A percentile compares a stretch with the other conserved stretches of the same genome.
Evolutionary conservation across 2,113 vertebrate genomes (phyloP).

Genomic region (Hyperoodon ampullatus): DNA sequence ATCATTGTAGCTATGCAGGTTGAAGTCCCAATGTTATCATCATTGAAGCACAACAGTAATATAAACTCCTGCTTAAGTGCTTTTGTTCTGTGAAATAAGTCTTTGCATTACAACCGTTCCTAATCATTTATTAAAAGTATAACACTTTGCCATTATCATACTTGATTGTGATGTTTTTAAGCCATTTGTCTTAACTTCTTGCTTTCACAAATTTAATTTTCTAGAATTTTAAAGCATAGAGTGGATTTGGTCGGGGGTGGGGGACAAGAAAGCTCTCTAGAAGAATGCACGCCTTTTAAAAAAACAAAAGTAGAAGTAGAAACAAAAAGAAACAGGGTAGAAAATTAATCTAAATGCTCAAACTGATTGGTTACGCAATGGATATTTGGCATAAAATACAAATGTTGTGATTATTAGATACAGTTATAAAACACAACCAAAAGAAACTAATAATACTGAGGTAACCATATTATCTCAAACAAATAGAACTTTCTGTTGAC

Average conservation of each 20-base stretch:
- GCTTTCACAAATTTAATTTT: slow-evolving; percentile 60
- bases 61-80: slow-evolving; percentile 84
- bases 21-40: slow-evolving; percentile 86
- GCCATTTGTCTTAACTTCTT: slow-evolving; percentile 58
- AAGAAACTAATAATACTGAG: background rate
- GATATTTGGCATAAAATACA: background rate
- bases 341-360: background rate
- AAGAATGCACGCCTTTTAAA: background rate
- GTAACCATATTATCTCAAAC: background rate
- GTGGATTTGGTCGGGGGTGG: background rate
- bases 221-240: slow-evolving; percentile 21
- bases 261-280: background rate
- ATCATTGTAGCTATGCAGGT: slow-evolving; percentile 94
- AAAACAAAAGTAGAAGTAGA: background rate
- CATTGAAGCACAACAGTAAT: slow-evolving; percentile 84
- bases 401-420: background rate
- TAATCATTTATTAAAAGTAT: slow-evolving; percentile 81
- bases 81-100: slow-evolving; percentile 85
- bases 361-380: background rate
- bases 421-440: background rate
- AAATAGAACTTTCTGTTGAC: slow-evolving; percentile 53
- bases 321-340: background rate
- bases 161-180: slow-evolving; percentile 75
- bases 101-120: slow-evolving; percentile 81
- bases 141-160: slow-evolving; percentile 75